Evolutionary conservation across 2,888 invertebrate genomes (phyloP).

Genomic region (Periphyllus acericola): DNA sequence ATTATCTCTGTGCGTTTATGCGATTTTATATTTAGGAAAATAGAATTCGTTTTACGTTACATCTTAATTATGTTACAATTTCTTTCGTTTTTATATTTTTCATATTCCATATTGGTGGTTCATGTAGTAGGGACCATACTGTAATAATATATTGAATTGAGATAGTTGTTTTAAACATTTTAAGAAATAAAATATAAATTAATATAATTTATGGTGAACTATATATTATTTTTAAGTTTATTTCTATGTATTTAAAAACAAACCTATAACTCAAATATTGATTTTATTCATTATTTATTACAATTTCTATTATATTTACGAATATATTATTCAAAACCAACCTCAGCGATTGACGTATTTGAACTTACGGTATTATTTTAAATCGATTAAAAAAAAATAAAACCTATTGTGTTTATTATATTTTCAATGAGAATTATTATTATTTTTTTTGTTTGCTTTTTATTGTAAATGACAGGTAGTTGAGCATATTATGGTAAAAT

Average conservation of each 20-base stretch:
- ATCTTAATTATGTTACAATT: neutral
- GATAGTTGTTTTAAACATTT: no score
- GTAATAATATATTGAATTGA: no score
- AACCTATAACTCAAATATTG: neutral
- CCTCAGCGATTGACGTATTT: neutral
- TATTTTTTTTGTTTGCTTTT: neutral
- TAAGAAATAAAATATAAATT: no score
- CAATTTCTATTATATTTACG: neutral
- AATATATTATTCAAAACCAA: neutral
- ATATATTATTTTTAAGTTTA: no score
- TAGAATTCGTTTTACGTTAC: neutral
- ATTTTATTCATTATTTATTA: neutral
- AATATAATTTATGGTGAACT: no score
- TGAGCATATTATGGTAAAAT: neutral
- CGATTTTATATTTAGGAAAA: neutral
- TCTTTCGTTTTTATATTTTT: neutral
- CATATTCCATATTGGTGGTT: no score
- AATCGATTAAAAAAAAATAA: neutral
- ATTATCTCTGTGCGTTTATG: neutral
- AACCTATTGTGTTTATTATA: neutral
- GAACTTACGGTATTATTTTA: neutral
- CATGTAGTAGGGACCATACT: no score
- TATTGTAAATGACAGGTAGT: neutral
- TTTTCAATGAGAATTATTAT: neutral
- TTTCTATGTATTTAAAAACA: neutral